phyloP scores from a whole-genome alignment of 1,140 invertebrate species.

The Megathymus violae region DNA sequence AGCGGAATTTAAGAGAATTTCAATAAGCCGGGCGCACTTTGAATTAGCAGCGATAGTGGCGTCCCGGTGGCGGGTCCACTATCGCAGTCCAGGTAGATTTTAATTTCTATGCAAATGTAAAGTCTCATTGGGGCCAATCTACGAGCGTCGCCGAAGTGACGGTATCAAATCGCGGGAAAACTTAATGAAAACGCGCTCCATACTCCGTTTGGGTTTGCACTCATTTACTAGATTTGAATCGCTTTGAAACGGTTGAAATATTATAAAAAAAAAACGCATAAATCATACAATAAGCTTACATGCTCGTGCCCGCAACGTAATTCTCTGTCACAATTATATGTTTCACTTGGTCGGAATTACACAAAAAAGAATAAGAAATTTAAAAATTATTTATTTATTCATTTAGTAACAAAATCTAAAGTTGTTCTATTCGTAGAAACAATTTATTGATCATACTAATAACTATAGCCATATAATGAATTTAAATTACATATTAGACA shows the following conservation, averaged over 20 bases:
- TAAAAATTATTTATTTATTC: too few species aligned
- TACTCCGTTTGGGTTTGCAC: slow-evolving; percentile 1
- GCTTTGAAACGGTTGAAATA: background rate
- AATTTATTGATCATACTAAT: too few species aligned
- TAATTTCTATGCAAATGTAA: slow-evolving; percentile 81
- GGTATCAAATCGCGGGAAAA: slow-evolving; percentile 57
- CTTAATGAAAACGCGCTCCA: slow-evolving; percentile 67
- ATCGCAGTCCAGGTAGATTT: slow-evolving; percentile 73
- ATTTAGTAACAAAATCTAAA: too few species aligned
- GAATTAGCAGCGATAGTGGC: slow-evolving; percentile 31
- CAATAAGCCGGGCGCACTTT: slow-evolving; percentile 4
- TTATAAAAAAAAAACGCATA: background rate
- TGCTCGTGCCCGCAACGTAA: too few species aligned
- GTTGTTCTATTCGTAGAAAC: too few species aligned
- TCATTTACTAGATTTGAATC: background rate
- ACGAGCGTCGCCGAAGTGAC: slow-evolving; percentile 55
- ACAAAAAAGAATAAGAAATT: too few species aligned
- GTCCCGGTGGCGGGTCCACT: slow-evolving; percentile 70
- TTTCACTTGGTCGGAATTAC: too few species aligned
- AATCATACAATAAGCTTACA: too few species aligned
- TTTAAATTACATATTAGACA: too few species aligned
- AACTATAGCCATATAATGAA: too few species aligned
- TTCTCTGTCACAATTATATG: too few species aligned
- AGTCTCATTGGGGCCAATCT: slow-evolving; percentile 67
- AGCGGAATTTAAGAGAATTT: background rate